phyloP scores from a whole-genome alignment of 1,140 invertebrate species.

The Liolophura sinensis region DNA sequence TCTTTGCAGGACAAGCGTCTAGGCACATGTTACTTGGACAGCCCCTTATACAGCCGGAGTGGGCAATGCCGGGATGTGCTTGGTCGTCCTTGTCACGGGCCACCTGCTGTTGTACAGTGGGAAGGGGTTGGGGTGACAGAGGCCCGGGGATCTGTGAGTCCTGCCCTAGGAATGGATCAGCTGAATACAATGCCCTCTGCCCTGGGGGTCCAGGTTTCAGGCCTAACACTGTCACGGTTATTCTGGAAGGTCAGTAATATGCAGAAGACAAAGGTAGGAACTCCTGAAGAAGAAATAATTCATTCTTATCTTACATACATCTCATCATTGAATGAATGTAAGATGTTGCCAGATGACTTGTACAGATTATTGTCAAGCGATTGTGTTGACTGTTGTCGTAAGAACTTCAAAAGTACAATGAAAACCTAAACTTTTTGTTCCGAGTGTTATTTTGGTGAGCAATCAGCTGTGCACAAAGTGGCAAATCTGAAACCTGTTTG shows the following conservation, averaged over 20 bases:
- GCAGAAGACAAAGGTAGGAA: not conserved
- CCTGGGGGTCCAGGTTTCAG: conserved; percentile 82
- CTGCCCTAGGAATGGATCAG: conserved; percentile 68
- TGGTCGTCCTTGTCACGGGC: conserved; percentile 71
- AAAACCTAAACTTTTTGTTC: too few relatives aligned
- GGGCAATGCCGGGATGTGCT: conserved; percentile 63
- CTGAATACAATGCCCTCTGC: conserved; percentile 78
- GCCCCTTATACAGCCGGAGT: conserved; percentile 56
- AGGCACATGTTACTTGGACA: conserved; percentile 75
- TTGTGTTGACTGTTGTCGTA: too few relatives aligned
- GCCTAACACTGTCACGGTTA: conserved; percentile 78
- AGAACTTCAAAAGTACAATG: too few relatives aligned
- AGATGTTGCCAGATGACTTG: too few relatives aligned
- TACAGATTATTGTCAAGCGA: too few relatives aligned
- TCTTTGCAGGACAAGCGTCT: conserved; percentile 72
- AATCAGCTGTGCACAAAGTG: too few relatives aligned
- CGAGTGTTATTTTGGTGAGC: too few relatives aligned
- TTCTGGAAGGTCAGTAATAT: conserved; percentile 51
- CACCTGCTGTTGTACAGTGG: conserved; percentile 85
- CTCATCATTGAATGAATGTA: too few relatives aligned
- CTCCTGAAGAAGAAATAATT: not conserved
- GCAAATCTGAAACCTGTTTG: too few relatives aligned
- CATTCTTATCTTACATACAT: too few relatives aligned
- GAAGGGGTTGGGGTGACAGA: conserved; percentile 78
- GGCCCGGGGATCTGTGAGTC: conserved; percentile 68